Evolutionary conservation across 37 sponge, comb jelly and placozoan species (phyloP).

Genomic region (Tethya wilhelma): DNA sequence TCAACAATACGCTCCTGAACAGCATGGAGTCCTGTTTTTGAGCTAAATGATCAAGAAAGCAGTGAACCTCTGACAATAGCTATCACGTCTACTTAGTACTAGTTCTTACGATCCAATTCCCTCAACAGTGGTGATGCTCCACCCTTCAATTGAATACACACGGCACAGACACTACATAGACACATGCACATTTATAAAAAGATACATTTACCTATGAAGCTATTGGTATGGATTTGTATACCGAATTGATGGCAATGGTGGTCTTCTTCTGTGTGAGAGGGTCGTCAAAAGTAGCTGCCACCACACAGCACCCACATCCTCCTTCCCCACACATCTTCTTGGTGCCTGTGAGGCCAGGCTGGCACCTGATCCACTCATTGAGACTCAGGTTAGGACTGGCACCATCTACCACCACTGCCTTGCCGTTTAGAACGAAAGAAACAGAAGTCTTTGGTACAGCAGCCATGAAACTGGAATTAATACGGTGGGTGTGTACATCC

Average conservation of each 20-base stretch:
- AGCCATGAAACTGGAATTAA: neutral
- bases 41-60: neutral
- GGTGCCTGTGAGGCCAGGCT: conserved; percentile 72
- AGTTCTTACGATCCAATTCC: conserved; percentile 72
- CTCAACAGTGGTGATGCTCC: conserved; percentile 78
- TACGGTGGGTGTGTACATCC: neutral
- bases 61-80: too few species aligned
- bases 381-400: conserved; percentile 51
- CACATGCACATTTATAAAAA: neutral
- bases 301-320: conserved; percentile 83
- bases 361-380: conserved; percentile 73
- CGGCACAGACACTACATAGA: conserved; percentile 73
- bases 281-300: conserved; percentile 22
- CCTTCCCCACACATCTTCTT: conserved; percentile 88
- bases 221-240: conserved; percentile 20
- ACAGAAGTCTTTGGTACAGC: conserved; percentile 40
- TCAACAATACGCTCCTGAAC: conserved; percentile 46
- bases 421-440: conserved; percentile 64
- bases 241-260: conserved; percentile 74
- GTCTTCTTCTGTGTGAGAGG: conserved; percentile 37
- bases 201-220: neutral
- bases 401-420: conserved; percentile 18
- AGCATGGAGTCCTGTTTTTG: conserved; percentile 20
- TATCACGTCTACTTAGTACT: neutral
- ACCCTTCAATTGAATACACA: conserved; percentile 74